These are phyloP conservation scores for Pitta sordida DNA, from an alignment of 2,113 vertebrate genomes.

Conservation along the genomic window DNA sequence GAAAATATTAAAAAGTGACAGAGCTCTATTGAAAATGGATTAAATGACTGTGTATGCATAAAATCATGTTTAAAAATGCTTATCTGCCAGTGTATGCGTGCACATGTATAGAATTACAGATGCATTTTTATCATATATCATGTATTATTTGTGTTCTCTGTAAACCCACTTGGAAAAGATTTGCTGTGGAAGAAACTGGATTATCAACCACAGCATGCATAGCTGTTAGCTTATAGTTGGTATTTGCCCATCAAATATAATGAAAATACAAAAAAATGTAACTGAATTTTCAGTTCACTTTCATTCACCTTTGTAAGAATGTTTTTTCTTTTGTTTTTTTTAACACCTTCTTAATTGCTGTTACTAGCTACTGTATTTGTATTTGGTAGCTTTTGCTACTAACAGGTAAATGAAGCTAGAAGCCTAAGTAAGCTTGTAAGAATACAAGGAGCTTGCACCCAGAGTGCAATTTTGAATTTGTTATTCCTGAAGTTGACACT, in stretches of 20 bases:
- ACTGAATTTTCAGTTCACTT: background rate
- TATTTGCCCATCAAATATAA: background rate
- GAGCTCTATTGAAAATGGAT: background rate
- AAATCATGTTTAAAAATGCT: background rate
- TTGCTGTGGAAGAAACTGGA: background rate
- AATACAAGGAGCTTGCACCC: background rate
- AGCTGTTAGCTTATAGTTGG: background rate
- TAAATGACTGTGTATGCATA: background rate
- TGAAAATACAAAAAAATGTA: background rate
- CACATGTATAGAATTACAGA: background rate
- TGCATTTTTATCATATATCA: background rate
- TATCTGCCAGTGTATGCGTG: background rate
- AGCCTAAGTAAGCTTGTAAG: background rate
- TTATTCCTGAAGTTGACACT: background rate
- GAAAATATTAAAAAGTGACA: background rate
- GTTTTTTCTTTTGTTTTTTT: background rate
- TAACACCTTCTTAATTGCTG: background rate
- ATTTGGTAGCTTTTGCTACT: background rate
- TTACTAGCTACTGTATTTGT: background rate
- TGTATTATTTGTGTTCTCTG: background rate
- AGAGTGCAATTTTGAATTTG: background rate
- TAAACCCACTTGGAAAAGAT: background rate
- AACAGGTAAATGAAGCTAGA: background rate
- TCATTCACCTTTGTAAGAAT: background rate
- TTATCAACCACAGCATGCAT: background rate